Evolutionary conservation across 1,140 invertebrate genomes (phyloP).

Genomic region (Phortica variegata): DNA sequence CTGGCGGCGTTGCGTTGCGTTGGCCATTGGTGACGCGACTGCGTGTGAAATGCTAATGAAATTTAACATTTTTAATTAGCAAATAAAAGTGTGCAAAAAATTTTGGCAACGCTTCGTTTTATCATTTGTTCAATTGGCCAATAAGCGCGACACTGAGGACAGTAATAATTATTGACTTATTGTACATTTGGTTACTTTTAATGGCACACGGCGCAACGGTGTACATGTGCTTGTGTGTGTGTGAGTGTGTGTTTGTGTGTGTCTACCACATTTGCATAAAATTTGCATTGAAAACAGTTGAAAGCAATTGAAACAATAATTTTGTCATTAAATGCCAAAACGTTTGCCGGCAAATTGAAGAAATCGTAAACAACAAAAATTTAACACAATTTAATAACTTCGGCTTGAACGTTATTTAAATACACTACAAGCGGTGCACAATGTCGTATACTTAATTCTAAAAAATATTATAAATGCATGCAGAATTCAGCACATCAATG

Average conservation of each 20-base stretch:
- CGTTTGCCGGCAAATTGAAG: slow-evolving; percentile 8
- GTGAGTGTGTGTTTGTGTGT: no score
- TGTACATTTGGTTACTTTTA: slow-evolving; percentile 48
- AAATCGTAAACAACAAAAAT: no score
- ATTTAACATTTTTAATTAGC: slow-evolving; percentile 8
- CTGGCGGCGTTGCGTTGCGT: background rate
- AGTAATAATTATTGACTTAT: slow-evolving; percentile 51
- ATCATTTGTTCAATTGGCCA: no score
- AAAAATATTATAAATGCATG: no score
- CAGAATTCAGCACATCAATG: no score
- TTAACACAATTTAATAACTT: no score
- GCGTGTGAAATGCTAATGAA: background rate
- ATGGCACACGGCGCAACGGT: slow-evolving; percentile 14
- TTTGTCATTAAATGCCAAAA: slow-evolving; percentile 53
- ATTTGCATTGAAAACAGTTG: slow-evolving; percentile 54
- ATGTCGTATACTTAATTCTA: no score
- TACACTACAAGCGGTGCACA: no score
- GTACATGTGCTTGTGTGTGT: no score
- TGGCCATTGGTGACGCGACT: no score
- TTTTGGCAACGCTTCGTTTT: slow-evolving; percentile 7
- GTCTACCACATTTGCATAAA: slow-evolving; percentile 55
- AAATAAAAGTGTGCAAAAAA: background rate
- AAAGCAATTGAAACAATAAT: slow-evolving; percentile 56
- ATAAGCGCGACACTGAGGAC: no score
- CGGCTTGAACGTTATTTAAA: no score